Conservation (phyloP, 2,888 invertebrate species). For the Brenthis hecate region DNA sequence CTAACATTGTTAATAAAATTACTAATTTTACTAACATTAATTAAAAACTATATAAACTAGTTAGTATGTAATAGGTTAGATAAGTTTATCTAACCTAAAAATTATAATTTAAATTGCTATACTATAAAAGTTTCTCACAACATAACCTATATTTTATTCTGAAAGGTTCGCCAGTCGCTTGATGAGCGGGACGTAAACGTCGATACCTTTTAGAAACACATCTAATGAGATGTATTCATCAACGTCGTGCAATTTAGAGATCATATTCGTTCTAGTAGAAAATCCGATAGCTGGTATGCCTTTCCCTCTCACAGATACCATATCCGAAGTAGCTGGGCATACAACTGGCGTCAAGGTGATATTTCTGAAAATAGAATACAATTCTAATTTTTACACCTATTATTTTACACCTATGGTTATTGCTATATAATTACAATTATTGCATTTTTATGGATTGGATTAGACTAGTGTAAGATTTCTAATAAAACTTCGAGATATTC, state of each 20-base stretch:
- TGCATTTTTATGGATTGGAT: no score
- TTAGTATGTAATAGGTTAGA: no score
- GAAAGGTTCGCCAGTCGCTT: conserved; percentile 45
- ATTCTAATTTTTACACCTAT: no score
- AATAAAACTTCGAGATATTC: no score
- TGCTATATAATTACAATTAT: no score
- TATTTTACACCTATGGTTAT: no score
- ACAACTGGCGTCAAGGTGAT: conserved; percentile 51
- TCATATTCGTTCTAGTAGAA: conserved; percentile 52
- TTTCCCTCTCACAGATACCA: conserved; percentile 51
- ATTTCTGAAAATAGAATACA: conserved; percentile 48
- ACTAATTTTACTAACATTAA: no score
- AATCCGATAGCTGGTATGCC: conserved; percentile 66
- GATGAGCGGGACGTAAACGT: conserved; percentile 50
- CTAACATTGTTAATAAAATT: no score
- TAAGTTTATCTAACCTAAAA: no score
- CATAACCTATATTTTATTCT: conserved; percentile 20
- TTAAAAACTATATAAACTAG: no score
- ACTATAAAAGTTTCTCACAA: not conserved
- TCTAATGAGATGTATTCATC: conserved; percentile 59
- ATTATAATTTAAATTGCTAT: no score
- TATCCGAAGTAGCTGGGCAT: conserved; percentile 61
- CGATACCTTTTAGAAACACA: conserved; percentile 58
- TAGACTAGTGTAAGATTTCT: no score
- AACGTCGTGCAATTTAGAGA: conserved; percentile 47